Base-by-base conservation (phyloP, 2,113 vertebrate genomes). In the Antennarius striatus region DNA sequence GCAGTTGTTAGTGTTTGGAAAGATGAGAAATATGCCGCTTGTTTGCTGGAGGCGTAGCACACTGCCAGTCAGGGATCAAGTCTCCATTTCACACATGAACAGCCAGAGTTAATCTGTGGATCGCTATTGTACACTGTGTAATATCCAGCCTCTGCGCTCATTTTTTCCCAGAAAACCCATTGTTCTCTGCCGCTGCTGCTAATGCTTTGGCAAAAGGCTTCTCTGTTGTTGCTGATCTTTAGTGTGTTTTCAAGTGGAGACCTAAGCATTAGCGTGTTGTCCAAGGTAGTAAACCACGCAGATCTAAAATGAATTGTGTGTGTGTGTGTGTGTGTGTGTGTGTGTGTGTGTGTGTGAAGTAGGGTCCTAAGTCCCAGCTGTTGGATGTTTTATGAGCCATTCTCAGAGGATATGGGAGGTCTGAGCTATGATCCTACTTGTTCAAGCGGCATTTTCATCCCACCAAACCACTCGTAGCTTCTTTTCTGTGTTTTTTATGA, bases 31-130 rank as follows among this genome's bases (percentile, higher is more conserved):
- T 81, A 69, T 63, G 85, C 81, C 65, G 70, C 56, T 80, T 76
- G 67, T 86, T 91, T 83, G 86, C 92, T 89, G 63, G 49, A 91
- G 81, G 57, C 79, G 50, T 52, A 68, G 74, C 77, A 8, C 68
- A 63, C 71, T 85, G 77, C 69, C 90, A 88, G 90, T 50, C 86
- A 77, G 90, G 87, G 93, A 92, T 91, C 91, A 91, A 92, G 87
- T 88, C 91, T 87, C 86, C 79, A 80, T 96, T 95, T 95, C 92
- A 93, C 90, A 91, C 86, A 66, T 83, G 87, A 92, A 89, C 89
- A 87, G 88, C 65, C 89, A 65, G 82, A 83, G 74, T 92, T 93
- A 91, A 93, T 94, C 91, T 93, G 82, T 39, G 69, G 87, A 91
- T 90, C 87, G 90, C 89, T 86, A 84, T 92, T 92, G 91, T 86